Conservation (phyloP, 2,113 vertebrate genomes). For the Caracal caracal region DNA sequence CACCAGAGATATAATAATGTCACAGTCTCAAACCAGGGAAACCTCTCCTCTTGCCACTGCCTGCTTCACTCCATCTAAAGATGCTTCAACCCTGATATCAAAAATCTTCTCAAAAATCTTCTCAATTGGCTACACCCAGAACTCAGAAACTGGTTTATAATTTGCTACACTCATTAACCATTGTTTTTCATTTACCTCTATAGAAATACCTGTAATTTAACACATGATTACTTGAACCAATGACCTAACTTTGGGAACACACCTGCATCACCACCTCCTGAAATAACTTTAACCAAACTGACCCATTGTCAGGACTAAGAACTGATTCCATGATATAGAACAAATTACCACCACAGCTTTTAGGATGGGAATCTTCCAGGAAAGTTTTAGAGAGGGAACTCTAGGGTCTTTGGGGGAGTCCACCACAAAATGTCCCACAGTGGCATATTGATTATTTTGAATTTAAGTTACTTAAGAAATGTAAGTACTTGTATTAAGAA, state of each 20-base stretch:
- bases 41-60: not conserved
- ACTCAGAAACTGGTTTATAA: not conserved
- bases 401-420: not conserved
- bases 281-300: not conserved
- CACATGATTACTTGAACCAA: not conserved
- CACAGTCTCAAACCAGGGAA: not conserved
- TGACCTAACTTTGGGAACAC: not conserved
- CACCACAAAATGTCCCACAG: not conserved
- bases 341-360: not conserved
- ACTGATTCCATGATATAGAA: not conserved
- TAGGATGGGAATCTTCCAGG: not conserved
- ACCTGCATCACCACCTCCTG: not conserved
- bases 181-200: not conserved
- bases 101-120: not conserved
- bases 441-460: not conserved
- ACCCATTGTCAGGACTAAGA: not conserved
- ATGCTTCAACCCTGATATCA: not conserved
- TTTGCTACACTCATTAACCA: not conserved
- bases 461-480: not conserved
- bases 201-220: not conserved
- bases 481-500: too few species aligned
- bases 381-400: not conserved
- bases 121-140: not conserved
- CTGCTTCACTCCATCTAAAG: not conserved
- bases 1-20: not conserved